phyloP scores from a whole-genome alignment of 1,140 invertebrate species.

The Hycleus cichorii region DNA sequence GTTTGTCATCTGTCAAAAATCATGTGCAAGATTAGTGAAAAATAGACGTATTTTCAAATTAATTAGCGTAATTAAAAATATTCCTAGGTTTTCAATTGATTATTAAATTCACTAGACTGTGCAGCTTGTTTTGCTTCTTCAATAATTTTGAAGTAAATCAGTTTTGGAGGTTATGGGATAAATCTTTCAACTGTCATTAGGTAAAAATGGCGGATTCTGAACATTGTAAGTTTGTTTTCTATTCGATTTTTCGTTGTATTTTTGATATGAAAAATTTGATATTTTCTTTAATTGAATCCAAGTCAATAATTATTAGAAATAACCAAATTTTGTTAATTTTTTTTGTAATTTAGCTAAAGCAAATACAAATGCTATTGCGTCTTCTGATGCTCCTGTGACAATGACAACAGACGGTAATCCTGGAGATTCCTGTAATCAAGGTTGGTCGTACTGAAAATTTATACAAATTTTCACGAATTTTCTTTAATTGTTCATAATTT shows the following conservation, averaged over 20 bases:
- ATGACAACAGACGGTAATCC: conserved; percentile 35
- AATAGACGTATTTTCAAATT: no score
- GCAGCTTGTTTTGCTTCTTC: neutral
- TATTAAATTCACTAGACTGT: no score
- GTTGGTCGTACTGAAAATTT: conserved; percentile 9
- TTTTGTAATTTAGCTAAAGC: conserved; percentile 3
- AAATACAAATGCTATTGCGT: neutral
- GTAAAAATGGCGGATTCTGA: conserved; percentile 10
- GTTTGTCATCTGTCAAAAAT: neutral
- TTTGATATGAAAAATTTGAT: neutral
- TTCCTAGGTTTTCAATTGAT: no score
- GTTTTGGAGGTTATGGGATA: neutral
- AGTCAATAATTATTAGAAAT: neutral
- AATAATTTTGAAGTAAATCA: neutral
- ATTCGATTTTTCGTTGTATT: neutral
- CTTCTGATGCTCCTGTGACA: conserved; percentile 24
- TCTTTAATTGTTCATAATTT: neutral
- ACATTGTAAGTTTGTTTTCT: conserved; percentile 8
- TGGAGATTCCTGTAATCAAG: conserved; percentile 27
- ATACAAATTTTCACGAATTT: no score
- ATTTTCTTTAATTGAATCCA: neutral
- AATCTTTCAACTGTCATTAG: neutral
- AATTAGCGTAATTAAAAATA: no score
- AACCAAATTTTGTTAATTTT: neutral
- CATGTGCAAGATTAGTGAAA: neutral